Conservation (phyloP, 2,888 invertebrate genomes). For the Drosophila kanekoi region DNA sequence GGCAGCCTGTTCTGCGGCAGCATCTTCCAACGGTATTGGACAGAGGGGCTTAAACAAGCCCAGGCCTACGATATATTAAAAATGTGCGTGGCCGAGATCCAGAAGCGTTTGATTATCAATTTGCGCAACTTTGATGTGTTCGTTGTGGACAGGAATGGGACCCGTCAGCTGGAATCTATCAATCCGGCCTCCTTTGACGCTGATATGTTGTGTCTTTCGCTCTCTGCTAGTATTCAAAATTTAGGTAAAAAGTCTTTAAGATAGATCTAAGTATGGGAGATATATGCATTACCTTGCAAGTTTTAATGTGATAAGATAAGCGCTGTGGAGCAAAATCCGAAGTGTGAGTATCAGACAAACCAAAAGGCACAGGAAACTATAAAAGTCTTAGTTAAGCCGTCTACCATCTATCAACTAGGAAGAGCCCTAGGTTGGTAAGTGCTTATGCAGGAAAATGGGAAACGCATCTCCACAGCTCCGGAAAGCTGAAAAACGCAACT, state of each 20-base stretch:
- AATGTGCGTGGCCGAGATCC: conserved; percentile 95
- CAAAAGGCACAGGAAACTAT: too few relatives aligned
- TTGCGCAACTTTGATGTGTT: conserved; percentile 96
- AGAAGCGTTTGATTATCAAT: conserved; percentile 95
- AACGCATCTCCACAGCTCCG: too few relatives aligned
- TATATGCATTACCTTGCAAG: neutral
- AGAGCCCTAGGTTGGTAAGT: too few relatives aligned
- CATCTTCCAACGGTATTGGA: conserved; percentile 96
- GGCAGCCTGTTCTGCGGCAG: conserved; percentile 96
- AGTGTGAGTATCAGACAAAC: too few relatives aligned
- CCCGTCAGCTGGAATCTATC: conserved; percentile 90
- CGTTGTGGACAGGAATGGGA: conserved; percentile 93
- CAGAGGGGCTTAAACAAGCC: conserved; percentile 89
- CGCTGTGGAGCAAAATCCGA: too few relatives aligned
- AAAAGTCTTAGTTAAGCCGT: too few relatives aligned
- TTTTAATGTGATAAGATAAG: too few relatives aligned
- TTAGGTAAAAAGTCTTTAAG: neutral
- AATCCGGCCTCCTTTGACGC: conserved; percentile 73
- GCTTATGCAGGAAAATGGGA: too few relatives aligned
- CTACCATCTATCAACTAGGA: too few relatives aligned
- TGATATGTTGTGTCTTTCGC: conserved; percentile 28
- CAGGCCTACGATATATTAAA: conserved; percentile 93
- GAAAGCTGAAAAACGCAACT: too few relatives aligned
- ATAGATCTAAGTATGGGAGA: neutral
- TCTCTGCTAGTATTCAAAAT: conserved; percentile 13